phyloP scores from a whole-genome alignment of 2,888 invertebrate species.

The Melangyna quadrimaculata region DNA sequence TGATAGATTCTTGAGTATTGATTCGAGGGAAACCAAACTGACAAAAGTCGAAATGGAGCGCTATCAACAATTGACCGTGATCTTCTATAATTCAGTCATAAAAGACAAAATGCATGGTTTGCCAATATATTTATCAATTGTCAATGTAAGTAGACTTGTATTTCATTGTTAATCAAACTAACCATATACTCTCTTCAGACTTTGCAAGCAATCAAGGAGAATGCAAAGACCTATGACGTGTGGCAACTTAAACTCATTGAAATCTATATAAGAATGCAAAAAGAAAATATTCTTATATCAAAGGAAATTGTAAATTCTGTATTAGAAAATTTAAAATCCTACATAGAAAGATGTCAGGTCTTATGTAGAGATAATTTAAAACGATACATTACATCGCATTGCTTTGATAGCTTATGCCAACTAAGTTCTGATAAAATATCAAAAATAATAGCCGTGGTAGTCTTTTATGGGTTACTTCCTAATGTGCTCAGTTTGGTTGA shows the following conservation, averaged over 20 bases:
- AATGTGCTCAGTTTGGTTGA: constrained; percentile 78
- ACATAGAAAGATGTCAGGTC: constrained; percentile 75
- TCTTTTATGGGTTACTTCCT: constrained; percentile 77
- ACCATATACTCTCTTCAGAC: constrained; percentile 81
- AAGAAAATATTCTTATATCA: constrained; percentile 77
- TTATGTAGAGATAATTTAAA: constrained; percentile 75
- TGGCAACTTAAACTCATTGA: constrained; percentile 90
- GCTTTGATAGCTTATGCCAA: constrained; percentile 51
- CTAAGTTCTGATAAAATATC: constrained; percentile 73
- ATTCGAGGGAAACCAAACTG: constrained; percentile 76
- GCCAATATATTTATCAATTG: constrained; percentile 86
- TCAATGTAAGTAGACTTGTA: constrained; percentile 83
- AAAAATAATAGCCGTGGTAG: constrained; percentile 77
- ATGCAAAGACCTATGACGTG: constrained; percentile 83
- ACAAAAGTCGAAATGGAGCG: constrained; percentile 82
- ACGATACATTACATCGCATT: constrained; percentile 76
- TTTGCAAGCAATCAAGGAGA: constrained; percentile 82
- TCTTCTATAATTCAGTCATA: constrained; percentile 90
- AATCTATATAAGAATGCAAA: constrained; percentile 80
- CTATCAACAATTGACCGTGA: constrained; percentile 84
- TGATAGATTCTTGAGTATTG: constrained; percentile 84
- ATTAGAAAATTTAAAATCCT: constrained; percentile 76
- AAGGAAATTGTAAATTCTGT: constrained; percentile 78
- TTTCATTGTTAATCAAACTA: neutral
- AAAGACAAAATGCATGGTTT: constrained; percentile 90